Conservation (phyloP, 2,888 invertebrate genomes). For the Eilema griseolum region DNA sequence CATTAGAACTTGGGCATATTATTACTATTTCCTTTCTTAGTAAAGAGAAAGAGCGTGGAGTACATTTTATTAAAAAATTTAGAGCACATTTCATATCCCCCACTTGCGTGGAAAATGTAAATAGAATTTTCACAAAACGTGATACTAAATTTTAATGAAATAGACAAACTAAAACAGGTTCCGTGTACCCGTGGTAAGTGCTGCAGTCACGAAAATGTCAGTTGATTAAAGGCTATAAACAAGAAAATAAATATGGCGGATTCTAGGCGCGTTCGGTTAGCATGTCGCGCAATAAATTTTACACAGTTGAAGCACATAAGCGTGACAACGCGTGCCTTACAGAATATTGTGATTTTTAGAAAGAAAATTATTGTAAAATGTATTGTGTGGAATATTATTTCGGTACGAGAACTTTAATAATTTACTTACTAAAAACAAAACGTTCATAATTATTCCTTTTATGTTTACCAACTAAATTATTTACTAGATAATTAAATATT, state of each 20-base stretch:
- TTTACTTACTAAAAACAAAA: neutral
- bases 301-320: slow-evolving; percentile 28
- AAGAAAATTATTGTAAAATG: neutral
- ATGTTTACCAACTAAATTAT: neutral
- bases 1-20: neutral
- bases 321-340: slow-evolving; percentile 16
- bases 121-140: slow-evolving; percentile 22
- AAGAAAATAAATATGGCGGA: slow-evolving; percentile 59
- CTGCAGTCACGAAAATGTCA: slow-evolving; percentile 74
- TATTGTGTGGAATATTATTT: neutral
- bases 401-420: neutral
- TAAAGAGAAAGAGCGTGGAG: neutral
- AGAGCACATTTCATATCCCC: neutral
- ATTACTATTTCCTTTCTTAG: neutral
- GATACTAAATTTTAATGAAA: slow-evolving; percentile 45
- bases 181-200: slow-evolving; percentile 65
- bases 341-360: neutral
- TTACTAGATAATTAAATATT: neutral
- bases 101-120: slow-evolving; percentile 13
- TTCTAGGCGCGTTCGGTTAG: slow-evolving; percentile 33
- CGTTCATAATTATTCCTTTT: neutral
- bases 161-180: slow-evolving; percentile 46
- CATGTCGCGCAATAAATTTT: slow-evolving; percentile 41
- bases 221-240: slow-evolving; percentile 67
- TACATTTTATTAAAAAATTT: neutral